Percentiles rank a stretch among this genome's conserved stretches.
phyloP scores from a whole-genome alignment of 2,113 vertebrate species.

The Mesocricetus auratus region DNA sequence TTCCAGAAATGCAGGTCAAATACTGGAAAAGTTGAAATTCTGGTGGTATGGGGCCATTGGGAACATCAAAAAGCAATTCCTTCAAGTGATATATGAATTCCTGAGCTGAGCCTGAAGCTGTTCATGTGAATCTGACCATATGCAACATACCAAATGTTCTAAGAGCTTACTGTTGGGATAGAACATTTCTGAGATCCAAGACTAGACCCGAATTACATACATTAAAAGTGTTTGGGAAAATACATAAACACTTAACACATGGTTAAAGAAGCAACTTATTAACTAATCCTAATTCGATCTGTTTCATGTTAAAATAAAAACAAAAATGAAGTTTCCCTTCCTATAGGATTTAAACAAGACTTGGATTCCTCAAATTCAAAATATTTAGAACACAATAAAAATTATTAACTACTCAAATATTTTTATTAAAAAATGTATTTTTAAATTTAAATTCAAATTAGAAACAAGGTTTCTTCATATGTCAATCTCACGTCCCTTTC shows the following conservation, averaged over 20 bases:
- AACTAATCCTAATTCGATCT: not conserved
- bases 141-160: not conserved
- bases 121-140: not conserved
- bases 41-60: not conserved
- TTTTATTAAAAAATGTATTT: too few relatives aligned
- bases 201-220: not conserved
- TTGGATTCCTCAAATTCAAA: not conserved
- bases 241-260: not conserved
- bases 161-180: not conserved
- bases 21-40: not conserved
- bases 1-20: not conserved
- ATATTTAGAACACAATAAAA: not conserved
- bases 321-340: not conserved
- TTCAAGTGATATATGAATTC: not conserved
- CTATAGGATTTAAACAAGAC: not conserved
- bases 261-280: not conserved
- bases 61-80: not conserved
- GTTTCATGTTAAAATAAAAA: not conserved
- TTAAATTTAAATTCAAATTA: too few relatives aligned
- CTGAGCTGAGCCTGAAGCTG: not conserved
- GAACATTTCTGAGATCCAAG: not conserved
- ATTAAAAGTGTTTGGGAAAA: not conserved
- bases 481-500: too few relatives aligned
- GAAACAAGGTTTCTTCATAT: too few relatives aligned
- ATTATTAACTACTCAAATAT: not conserved